Base-by-base conservation (phyloP, 2,797 vertebrate species). In the Sparidentex hasta region DNA sequence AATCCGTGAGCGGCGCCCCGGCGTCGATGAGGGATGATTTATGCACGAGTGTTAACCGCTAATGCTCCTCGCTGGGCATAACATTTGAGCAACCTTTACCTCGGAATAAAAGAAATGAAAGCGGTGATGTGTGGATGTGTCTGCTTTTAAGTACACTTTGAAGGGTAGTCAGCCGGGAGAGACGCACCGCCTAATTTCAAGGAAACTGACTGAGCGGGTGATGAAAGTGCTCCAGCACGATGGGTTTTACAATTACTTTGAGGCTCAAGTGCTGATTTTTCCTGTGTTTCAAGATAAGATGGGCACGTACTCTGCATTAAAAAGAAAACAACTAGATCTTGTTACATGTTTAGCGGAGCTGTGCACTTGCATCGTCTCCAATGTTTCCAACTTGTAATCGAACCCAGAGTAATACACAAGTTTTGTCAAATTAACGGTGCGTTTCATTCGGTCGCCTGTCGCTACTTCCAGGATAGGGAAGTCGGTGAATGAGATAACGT, bases 41-140 rank as follows among this genome's bases (percentile, higher is more conserved):
- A 80, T 67, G 82, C 72, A 41, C 21, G 52, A 3, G 27, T 1
- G 29, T 38, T 68, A 61, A 52, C 58, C 18, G 18, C 72, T 58
- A 75, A 79, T 75, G 65, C 57, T 33, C 78, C 70, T 72, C 65
- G 11, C 61, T 44, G 51, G 57, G 57, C 57, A 21, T 21, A 18
- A 56, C 33, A 68, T 70, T 72, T 41, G 65, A 63, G 82, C 69
- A 65, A 59, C 78, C 82, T 81, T 81, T 67, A 77, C 63, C 57
- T 70, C 61, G 44, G 59, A 73, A 38, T 58, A 50, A 46, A 56
- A 56, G 63, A 65, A 69, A 75, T 21, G 14, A 65, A 68, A 71
- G 66, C 2, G n/a, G 18, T 29, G 68, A 58, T 70, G 67, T 17
- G 66, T 33, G 55, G 44, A 20, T 23, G n/a, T 27, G 57, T 65